These are phyloP conservation scores for Aphodius granarius DNA, from an alignment of 2,888 invertebrate species.

Conservation along the genomic window DNA sequence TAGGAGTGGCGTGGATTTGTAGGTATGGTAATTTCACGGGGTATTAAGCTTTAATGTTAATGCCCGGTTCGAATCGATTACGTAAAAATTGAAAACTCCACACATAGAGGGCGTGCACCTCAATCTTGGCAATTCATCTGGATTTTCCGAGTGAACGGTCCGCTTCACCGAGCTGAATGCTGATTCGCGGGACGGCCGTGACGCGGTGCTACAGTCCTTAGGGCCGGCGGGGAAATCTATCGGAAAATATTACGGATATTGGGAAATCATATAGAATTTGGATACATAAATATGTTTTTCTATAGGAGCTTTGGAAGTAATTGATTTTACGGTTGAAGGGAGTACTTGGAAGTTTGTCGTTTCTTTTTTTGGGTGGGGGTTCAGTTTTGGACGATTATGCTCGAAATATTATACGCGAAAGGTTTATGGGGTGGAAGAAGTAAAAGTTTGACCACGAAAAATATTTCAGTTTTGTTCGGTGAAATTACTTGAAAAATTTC, in stretches of 20 bases:
- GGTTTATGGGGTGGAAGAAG: too few relatives aligned
- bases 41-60: neutral
- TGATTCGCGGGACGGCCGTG: neutral
- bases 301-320: neutral
- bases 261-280: constrained; percentile 14
- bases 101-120: neutral
- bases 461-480: too few relatives aligned
- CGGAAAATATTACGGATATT: constrained; percentile 15
- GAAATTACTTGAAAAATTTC: too few relatives aligned
- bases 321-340: neutral
- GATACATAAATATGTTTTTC: constrained; percentile 4
- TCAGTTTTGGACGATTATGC: too few relatives aligned
- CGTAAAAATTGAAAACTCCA: neutral
- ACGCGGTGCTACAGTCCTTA: neutral
- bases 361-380: neutral
- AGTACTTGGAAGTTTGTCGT: neutral
- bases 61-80: neutral
- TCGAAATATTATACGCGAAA: too few relatives aligned
- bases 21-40: neutral
- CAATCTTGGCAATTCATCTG: constrained; percentile 1
- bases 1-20: neutral
- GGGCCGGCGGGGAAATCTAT: constrained; percentile 1
- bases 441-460: too few relatives aligned
- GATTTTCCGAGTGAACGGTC: neutral
- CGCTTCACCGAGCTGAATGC: constrained; percentile 3